Conservation (phyloP, 2,888 invertebrate species). For the Nemurella pictetii region DNA sequence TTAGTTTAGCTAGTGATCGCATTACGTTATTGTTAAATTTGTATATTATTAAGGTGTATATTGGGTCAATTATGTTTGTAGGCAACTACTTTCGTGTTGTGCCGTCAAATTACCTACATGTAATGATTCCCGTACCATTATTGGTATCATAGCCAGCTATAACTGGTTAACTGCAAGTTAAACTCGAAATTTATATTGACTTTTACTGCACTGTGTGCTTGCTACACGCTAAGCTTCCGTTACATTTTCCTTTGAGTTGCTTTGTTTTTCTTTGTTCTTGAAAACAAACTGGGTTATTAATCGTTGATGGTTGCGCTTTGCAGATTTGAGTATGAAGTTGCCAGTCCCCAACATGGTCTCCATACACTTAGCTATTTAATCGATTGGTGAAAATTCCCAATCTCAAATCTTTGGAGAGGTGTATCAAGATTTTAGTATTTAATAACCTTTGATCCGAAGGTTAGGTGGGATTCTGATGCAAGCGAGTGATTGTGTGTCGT, state of each 20-base stretch:
- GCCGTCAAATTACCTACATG: neutral
- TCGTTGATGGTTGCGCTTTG: conserved; percentile 27
- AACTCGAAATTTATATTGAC: neutral
- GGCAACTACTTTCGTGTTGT: neutral
- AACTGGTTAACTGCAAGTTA: neutral
- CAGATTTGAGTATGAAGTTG: conserved; percentile 37
- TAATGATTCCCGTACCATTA: neutral
- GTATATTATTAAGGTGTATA: neutral
- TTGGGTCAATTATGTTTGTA: neutral
- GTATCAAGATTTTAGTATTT: conserved; percentile 34
- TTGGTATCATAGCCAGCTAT: neutral
- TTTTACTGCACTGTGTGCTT: neutral
- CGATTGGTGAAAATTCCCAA: neutral
- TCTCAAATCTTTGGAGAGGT: conserved; percentile 36
- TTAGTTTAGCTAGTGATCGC: neutral
- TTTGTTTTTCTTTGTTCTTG: neutral
- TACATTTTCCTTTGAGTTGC: neutral
- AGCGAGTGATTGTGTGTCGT: conserved; percentile 28
- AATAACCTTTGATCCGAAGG: conserved; percentile 33
- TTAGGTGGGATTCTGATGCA: conserved; percentile 34
- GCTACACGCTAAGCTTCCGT: neutral
- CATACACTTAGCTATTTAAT: conserved; percentile 16
- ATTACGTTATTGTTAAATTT: neutral
- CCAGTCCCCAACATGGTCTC: conserved; percentile 36
- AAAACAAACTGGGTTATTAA: neutral